Evolutionary conservation across 2,797 vertebrate genomes (phyloP), one percentile per base, ranked within the genome.

Genomic region (Pseudomugil gertrudae): DNA sequence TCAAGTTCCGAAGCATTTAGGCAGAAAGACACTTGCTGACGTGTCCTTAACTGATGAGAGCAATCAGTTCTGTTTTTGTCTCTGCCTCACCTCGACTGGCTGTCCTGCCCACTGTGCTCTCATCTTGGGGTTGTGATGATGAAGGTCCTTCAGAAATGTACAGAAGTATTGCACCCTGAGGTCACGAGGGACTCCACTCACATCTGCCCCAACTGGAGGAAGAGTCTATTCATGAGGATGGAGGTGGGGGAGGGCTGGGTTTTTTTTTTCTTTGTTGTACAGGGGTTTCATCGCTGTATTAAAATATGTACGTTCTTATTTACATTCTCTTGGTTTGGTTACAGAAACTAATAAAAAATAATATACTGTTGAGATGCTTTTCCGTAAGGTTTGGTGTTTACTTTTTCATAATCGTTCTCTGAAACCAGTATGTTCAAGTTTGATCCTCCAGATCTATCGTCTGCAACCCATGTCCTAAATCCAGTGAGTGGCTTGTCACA

Each of bases 251-350:
- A 69, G 72, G 78, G 72, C 74, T 90, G 93, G 93, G 90, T 92
- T 47, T 74, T 66, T 51, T 72, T 60, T 74, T 67, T 54, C 66
- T 74, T 96, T 96, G 95, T 97, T 98, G 96, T 99, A 98, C 96
- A 98, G 96, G 97, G 96, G 95, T 96, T 96, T 96, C 93, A 93
- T 92, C 95, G 95, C 96, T 99, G 96, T 98, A 98, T 97, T 96
- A 97, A 94, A 98, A 97, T 97, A 98, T 97, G 96, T 99, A 99
- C 92, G 96, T 95, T 98, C 97, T 98, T 99, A 99, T 97, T 99
- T 98, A 98, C 97, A 95, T 98, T 94, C 90, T 94, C 91, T 93
- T 96, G 95, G 96, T 99, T 99, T 99, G 97, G 96, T 98, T 99
- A 99, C 96, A 97, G 95, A 98, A 98, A 98, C 97, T 98, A 99